Evolutionary conservation across 2,113 vertebrate genomes (phyloP), one percentile per base, ranked within the genome.

Genomic region (Monarcha castaneiventris): DNA sequence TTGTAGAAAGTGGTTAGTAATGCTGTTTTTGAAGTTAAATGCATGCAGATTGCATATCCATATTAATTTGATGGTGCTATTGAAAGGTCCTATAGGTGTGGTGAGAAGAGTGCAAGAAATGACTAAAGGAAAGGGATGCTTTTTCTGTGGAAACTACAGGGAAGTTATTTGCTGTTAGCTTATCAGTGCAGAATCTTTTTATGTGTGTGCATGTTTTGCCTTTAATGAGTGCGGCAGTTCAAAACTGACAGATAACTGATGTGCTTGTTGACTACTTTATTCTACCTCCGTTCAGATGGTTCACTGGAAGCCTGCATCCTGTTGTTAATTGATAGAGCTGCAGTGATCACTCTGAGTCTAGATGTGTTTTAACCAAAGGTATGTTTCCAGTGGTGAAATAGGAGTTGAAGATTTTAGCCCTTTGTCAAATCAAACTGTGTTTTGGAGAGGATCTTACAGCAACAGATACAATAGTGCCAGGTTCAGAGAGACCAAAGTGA

Each of bases 401-500:
- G 37, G 43, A 49, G 33, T 51, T 74, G 54, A 71, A 85, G 35
- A n/a, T 35, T 80, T 62, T 30, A 55, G 51, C 55, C 54, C 37
- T 79, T 83, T 74, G 77, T 62, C 63, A 83, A 87, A 93, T 74
- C 20, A 43, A 54, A 39, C 46, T 74, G 18, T 51, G 30, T 64
- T 74, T 69, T 80, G 55, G 41, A 80, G 39, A 90, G 67, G 29
- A 25, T 88, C 88, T 90, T 69, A 43, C 8, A 59, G 72, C 63
- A 86, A 43, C 43, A 61, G 62, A 56, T 66, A 39, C 2, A 77
- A 39, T 26, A 86, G 68, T 16, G 26, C 52, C 13, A 23, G 35
- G 37, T 58, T 93, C 32, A 58, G 85, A 94, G 71, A 80, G 46
- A 93, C 75, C 82, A 90, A 90, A 95, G 71, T 83, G 85, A 92